phyloP scores from a whole-genome alignment of 2,797 vertebrate species.

The Rhynchonycteris naso region DNA sequence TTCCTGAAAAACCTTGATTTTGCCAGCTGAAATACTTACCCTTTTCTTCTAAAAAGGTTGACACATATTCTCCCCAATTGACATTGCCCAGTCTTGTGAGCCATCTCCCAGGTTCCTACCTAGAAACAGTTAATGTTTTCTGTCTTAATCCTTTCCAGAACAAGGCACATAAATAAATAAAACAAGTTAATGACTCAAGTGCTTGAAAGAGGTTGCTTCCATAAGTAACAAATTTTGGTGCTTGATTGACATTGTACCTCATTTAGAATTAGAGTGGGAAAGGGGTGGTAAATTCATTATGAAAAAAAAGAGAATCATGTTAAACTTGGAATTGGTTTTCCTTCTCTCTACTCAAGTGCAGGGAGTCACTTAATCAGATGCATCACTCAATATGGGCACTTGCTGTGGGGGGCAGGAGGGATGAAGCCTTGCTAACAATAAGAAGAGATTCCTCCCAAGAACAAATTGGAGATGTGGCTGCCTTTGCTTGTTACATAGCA shows the following conservation, averaged over 20 bases:
- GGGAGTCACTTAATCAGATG: not conserved
- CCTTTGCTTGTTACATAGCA: not conserved
- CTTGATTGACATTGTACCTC: constrained; percentile 51
- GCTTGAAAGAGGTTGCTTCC: constrained; percentile 35
- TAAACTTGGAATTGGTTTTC: not conserved
- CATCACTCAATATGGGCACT: not conserved
- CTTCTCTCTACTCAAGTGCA: not conserved
- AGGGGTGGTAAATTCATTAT: constrained; percentile 47
- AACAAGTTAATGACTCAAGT: constrained; percentile 51
- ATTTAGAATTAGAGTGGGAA: not conserved
- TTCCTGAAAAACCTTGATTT: not conserved
- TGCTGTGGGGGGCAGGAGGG: not conserved
- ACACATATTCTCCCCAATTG: not conserved
- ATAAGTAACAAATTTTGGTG: constrained; percentile 46
- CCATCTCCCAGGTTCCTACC: not conserved
- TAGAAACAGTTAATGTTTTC: constrained; percentile 17
- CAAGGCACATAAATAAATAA: constrained; percentile 4
- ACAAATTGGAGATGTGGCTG: not conserved
- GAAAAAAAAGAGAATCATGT: constrained; percentile 12
- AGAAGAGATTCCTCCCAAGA: not conserved
- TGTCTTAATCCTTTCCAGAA: constrained; percentile 51
- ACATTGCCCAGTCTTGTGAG: not conserved
- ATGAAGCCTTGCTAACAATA: not conserved
- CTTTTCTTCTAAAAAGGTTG: not conserved
- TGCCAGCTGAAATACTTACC: not conserved